Base-by-base conservation (phyloP, 2,113 vertebrate species). In the Microcebus ravelobensis region DNA sequence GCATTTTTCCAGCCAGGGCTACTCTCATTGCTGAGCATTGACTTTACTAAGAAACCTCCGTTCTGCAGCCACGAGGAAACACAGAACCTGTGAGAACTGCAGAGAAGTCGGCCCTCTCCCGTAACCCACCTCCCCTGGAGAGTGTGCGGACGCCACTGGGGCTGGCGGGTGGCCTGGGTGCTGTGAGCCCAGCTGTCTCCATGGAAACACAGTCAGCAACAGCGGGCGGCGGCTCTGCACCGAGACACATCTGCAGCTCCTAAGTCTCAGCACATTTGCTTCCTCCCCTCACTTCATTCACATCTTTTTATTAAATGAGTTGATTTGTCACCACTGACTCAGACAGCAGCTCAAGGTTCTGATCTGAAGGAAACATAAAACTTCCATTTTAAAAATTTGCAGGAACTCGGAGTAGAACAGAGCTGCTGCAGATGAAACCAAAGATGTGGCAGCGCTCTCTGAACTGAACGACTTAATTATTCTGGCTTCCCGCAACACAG, bases 251-350 rank as follows among this genome's bases (percentile, higher is more conserved):
- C 80, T 50, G 88, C 92, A 81, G 80, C 71, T 52, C 90, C 48
- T n/a, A 5, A 85, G 80, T 79, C 81, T 97, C 25, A 59, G 79
- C 1, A 27, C 3, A 0, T 94, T 74, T 5, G 0, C 63, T 94
- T 73, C 87, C 81, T 92, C 55, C 67, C 50, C 73, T 91, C 50
- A 65, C 61, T 14, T 12, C 2, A 13, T 97, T 97, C 84, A 11
- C 85, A 79, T 14, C 42, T 88, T 27, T 92, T 48, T 92, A 97
- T 83, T 96, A 96, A 96, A 96, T 57, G 85, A 77, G 6, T 89
- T 82, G 39, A 74, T 96, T 97, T 98, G 94, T 98, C 97, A 81
- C 95, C 82, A 93, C 96, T 17, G 23, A 70, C 90, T 96, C 79
- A 90, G 95, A 91, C 89, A 92, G 71, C 85, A 95, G 39, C 5